Evolutionary conservation across 2,113 vertebrate species (phyloP), one percentile per base, ranked within the genome.

Genomic region (Thamnophis sirtalis): DNA sequence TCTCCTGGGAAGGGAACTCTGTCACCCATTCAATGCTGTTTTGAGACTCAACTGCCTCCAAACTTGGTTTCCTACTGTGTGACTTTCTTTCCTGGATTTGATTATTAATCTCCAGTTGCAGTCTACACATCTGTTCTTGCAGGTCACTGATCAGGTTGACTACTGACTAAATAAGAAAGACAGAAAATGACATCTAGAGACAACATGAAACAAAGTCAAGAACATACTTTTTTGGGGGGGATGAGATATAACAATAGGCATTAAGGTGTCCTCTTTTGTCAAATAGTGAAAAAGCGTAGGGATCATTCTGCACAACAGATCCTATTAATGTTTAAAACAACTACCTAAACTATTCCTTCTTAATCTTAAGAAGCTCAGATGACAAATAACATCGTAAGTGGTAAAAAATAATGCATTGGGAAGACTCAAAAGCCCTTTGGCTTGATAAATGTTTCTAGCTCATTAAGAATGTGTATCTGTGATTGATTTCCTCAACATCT

Each of bases 71-170:
- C 95, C 97, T 97, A 98, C 97, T 97, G 96, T 97, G 97, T 88
- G 97, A 96, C 92, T 98, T 98, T 97, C 98, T 99, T 98, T 98
- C 98, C 96, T 98, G 98, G 97, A 99, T 99, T 96, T 98, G 99
- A 97, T 95, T 98, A 97, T 98, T 98, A 98, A 99, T 98, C 97
- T 99, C 98, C 98, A 98, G 97, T 96, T 99, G 99, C 96, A 99
- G 98, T 97, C 97, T 98, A 97, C 98, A 99, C 99, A 99, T 99
- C 97, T 99, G 98, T 96, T 99, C 99, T 97, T 99, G 99, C 86
- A 99, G 98, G 96, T 99, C 99, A 97, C 98, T 99, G 98, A 99
- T 99, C 97, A 99, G 98, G 98, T 99, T 99, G 97, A 99, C 98
- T 97, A 99, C 98, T 55, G 98, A 99, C 99, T 99, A 98, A 95